These are phyloP conservation scores for Pomatostomus ruficeps DNA, from an alignment of 2,113 vertebrate species.

Conservation along the genomic window DNA sequence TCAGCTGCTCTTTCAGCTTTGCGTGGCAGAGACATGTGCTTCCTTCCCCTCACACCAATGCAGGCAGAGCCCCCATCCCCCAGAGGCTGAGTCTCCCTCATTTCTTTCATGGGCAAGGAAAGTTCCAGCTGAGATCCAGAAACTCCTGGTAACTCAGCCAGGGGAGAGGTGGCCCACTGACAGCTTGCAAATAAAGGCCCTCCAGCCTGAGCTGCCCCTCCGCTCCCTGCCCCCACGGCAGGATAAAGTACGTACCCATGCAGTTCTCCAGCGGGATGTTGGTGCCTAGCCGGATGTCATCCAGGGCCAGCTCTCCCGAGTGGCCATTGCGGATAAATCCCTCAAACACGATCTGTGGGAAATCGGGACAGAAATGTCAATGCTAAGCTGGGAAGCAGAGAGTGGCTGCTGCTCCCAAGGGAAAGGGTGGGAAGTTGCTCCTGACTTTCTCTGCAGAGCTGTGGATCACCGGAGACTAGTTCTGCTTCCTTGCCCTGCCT, in stretches of 20 bases:
- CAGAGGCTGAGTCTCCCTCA: neutral
- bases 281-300: constrained; percentile 90
- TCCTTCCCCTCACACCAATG: neutral
- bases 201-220: neutral
- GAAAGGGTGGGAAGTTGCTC: neutral
- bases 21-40: neutral
- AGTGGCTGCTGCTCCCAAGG: neutral
- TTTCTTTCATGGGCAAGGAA: neutral
- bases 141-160: neutral
- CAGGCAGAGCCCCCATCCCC: neutral
- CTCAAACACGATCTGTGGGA: constrained; percentile 88
- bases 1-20: neutral
- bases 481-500: neutral
- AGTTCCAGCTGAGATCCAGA: neutral
- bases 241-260: constrained; percentile 80
- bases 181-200: neutral
- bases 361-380: neutral
- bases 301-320: constrained; percentile 86
- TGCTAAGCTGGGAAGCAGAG: neutral
- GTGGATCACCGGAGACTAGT: neutral
- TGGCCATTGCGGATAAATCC: constrained; percentile 85
- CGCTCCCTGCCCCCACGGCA: fast-evolving
- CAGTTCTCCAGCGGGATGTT: constrained; percentile 87
- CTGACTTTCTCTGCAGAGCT: constrained; percentile 3
- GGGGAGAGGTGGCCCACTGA: neutral